phyloP scores from a whole-genome alignment of 1,140 invertebrate species.

The Platorchestia sp. region DNA sequence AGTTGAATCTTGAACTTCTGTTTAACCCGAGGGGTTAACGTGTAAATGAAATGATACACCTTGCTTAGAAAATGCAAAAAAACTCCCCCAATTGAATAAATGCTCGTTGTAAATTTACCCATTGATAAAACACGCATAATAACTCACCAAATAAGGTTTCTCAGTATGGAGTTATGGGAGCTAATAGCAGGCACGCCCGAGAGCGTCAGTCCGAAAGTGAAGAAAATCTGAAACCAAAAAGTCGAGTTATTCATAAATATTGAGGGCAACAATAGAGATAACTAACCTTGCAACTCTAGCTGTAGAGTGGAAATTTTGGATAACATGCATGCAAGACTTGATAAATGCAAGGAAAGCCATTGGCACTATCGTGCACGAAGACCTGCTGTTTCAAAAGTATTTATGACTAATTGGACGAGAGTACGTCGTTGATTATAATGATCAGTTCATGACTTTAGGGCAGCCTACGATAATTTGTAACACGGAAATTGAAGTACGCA shows the following conservation, averaged over 20 bases:
- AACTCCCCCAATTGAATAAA: too few species aligned
- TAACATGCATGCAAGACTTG: background rate
- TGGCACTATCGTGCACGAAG: background rate
- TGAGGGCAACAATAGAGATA: background rate
- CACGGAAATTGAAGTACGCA: background rate
- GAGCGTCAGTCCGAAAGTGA: background rate
- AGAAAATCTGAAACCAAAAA: background rate
- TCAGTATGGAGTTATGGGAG: slow-evolving; percentile 12
- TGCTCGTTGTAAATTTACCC: too few species aligned
- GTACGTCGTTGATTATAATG: background rate
- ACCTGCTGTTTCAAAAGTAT: background rate
- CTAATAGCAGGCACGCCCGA: slow-evolving; percentile 1
- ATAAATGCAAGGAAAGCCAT: background rate
- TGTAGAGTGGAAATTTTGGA: background rate
- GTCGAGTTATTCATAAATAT: background rate
- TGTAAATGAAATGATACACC: too few species aligned
- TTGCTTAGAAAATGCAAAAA: too few species aligned
- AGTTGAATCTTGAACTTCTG: too few species aligned
- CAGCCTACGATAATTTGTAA: background rate
- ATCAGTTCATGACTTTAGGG: background rate
- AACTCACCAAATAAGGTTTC: background rate
- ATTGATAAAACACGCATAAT: background rate
- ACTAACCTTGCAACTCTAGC: background rate
- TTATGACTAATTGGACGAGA: background rate
- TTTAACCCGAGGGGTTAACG: too few species aligned